Evolutionary conservation across 2,888 invertebrate genomes (phyloP).

Genomic region (Brachypterus glaber): DNA sequence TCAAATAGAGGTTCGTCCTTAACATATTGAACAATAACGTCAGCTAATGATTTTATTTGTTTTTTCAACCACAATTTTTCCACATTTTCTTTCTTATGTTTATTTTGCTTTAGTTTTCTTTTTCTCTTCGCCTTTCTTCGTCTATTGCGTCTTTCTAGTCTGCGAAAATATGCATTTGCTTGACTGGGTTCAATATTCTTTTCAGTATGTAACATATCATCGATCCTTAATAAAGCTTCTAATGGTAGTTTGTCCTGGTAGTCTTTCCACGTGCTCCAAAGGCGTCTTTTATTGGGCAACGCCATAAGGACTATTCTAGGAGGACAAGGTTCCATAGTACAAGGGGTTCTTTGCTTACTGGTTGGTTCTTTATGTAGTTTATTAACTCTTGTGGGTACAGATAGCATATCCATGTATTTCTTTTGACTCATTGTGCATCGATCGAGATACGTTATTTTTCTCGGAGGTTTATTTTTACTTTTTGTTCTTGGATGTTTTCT

Average conservation of each 20-base stretch:
- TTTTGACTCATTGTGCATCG: slow-evolving; percentile 25
- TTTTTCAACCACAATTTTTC: slow-evolving; percentile 21
- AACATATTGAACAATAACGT: slow-evolving; percentile 27
- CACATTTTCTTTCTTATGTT: slow-evolving; percentile 16
- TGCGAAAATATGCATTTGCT: slow-evolving; percentile 20
- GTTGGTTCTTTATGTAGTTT: background rate
- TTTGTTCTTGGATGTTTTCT: too few species aligned
- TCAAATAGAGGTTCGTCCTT: slow-evolving; percentile 26
- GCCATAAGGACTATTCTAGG: slow-evolving; percentile 31
- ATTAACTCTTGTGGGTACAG: slow-evolving; percentile 23
- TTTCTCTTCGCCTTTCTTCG: slow-evolving; percentile 19
- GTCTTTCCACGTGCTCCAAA: slow-evolving; percentile 30
- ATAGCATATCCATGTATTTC: slow-evolving; percentile 27
- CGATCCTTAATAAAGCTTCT: slow-evolving; percentile 27
- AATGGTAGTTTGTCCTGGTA: slow-evolving; percentile 24
- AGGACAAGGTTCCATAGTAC: slow-evolving; percentile 22
- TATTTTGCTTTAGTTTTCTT: slow-evolving; percentile 16
- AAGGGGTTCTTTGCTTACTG: background rate
- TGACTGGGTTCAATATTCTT: slow-evolving; percentile 31
- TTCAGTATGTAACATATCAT: slow-evolving; percentile 31
- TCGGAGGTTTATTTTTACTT: too few species aligned
- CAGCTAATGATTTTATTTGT: slow-evolving; percentile 20
- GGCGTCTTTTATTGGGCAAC: slow-evolving; percentile 28
- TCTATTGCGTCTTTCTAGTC: slow-evolving; percentile 18
- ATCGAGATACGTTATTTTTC: too few species aligned